Conservation (phyloP, 2,797 vertebrate genomes). For the Masticophis lateralis region DNA sequence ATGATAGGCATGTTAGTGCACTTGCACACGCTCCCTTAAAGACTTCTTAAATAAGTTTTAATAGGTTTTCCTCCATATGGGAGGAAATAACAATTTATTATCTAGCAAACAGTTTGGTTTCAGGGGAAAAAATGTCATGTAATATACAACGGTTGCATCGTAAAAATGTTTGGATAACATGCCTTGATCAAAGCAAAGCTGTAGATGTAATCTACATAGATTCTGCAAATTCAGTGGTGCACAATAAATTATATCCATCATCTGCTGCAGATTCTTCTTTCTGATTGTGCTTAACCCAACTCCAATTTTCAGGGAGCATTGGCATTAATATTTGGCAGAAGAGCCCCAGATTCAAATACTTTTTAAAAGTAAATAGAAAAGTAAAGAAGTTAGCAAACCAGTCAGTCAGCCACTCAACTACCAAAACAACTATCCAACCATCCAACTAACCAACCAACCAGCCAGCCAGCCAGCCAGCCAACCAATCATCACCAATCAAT, state of each 20-base stretch:
- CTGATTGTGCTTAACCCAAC: neutral
- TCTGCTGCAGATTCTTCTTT: neutral
- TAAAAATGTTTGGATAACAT: neutral
- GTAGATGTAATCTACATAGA: neutral
- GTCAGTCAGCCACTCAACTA: neutral
- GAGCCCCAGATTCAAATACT: neutral
- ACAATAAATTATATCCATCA: neutral
- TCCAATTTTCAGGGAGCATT: neutral
- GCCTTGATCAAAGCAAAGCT: neutral
- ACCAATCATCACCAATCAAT: neutral
- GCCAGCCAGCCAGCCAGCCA: no score
- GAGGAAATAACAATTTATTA: neutral
- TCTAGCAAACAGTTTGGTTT: neutral
- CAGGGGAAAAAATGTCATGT: neutral
- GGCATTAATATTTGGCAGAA: neutral
- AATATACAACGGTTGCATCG: neutral
- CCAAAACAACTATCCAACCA: neutral
- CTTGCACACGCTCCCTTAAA: neutral
- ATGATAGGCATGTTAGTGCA: neutral
- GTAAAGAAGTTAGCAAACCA: neutral
- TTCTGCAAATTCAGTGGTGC: neutral
- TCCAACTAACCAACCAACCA: no score
- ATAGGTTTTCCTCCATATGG: neutral
- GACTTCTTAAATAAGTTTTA: neutral
- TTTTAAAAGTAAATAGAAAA: neutral